Conservation (phyloP, 2,888 invertebrate genomes). For the Lasiommata megera region DNA sequence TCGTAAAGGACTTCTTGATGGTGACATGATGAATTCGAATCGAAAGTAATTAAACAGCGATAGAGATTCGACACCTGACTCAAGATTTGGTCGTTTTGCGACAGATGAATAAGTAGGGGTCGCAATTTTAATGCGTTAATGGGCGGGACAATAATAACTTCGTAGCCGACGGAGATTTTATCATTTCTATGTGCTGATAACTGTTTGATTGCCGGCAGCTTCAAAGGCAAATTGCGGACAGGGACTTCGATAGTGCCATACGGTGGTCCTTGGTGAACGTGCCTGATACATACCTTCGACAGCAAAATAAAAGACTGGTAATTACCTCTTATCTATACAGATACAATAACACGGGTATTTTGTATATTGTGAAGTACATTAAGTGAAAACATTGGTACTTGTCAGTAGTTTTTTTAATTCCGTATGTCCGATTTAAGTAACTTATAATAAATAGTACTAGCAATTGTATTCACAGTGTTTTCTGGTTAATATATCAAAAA, state of each 20-base stretch:
- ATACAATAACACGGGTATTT: slow-evolving; percentile 27
- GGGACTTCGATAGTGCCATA: slow-evolving; percentile 51
- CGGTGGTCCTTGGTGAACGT: slow-evolving; percentile 45
- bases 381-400: slow-evolving; percentile 13
- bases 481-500: too few species aligned
- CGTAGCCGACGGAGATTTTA: slow-evolving; percentile 67
- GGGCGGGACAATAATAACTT: slow-evolving; percentile 77
- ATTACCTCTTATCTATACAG: slow-evolving; percentile 32
- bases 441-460: too few species aligned
- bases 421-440: background rate
- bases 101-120: slow-evolving; percentile 79
- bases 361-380: slow-evolving; percentile 19
- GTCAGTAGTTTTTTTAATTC: background rate
- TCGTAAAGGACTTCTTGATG: slow-evolving; percentile 19
- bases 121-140: slow-evolving; percentile 78
- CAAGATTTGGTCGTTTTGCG: slow-evolving; percentile 41
- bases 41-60: slow-evolving; percentile 54
- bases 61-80: slow-evolving; percentile 61
- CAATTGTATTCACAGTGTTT: too few species aligned
- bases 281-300: slow-evolving; percentile 27
- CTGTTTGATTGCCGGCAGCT: slow-evolving; percentile 64
- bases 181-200: slow-evolving; percentile 71
- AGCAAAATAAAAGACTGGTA: slow-evolving; percentile 30
- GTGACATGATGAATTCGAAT: slow-evolving; percentile 34
- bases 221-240: slow-evolving; percentile 77